phyloP scores from a whole-genome alignment of 2,888 invertebrate genomes.

The Panzeria rudis region DNA sequence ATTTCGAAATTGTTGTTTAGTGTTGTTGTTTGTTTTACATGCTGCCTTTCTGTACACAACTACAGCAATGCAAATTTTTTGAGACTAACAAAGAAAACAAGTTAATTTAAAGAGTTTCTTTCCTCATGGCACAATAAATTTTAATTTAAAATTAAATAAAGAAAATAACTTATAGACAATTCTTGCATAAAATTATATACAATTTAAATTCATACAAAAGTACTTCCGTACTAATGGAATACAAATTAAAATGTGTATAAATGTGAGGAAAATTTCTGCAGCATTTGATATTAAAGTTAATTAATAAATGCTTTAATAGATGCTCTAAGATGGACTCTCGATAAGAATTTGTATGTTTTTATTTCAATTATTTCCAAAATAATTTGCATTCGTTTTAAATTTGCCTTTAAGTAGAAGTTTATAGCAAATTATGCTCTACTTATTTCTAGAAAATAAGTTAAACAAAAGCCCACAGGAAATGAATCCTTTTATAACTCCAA shows the following conservation, averaged over 20 bases:
- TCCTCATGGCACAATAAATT: conserved; percentile 55
- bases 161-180: too few species aligned
- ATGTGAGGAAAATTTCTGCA: too few species aligned
- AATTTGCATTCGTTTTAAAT: not conserved
- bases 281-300: not conserved
- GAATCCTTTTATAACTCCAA: too few species aligned
- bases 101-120: conserved; percentile 42
- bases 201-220: not conserved
- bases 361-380: not conserved
- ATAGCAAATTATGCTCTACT: not conserved
- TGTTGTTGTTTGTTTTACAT: too few species aligned
- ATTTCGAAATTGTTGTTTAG: too few species aligned
- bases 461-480: not conserved
- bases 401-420: not conserved
- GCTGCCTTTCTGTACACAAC: too few species aligned
- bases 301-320: too few species aligned
- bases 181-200: not conserved
- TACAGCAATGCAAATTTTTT: conserved; percentile 16
- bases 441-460: not conserved
- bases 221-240: not conserved
- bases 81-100: not conserved
- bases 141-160: conserved; percentile 51
- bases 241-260: too few species aligned
- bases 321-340: too few species aligned
- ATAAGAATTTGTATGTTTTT: too few species aligned